Evolutionary conservation across 2,113 vertebrate genomes (phyloP).

Genomic region (Uropsilus gracilis): DNA sequence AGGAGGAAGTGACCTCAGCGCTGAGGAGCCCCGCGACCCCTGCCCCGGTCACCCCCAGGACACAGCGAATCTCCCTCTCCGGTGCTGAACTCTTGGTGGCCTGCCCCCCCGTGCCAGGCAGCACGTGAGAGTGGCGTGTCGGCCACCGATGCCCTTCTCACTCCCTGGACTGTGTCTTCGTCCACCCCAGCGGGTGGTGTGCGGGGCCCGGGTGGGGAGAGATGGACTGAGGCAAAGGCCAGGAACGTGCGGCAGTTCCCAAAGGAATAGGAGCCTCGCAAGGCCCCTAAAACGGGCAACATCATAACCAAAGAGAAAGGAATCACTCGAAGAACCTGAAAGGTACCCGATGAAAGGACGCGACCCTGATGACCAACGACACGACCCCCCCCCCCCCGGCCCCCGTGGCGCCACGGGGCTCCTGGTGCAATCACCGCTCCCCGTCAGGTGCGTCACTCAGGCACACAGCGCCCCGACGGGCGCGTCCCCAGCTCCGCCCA

Average conservation of each 20-base stretch:
- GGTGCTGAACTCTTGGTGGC: too few species aligned
- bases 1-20: constrained; percentile 45
- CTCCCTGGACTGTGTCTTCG: background rate
- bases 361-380: background rate
- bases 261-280: background rate
- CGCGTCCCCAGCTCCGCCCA: fast-evolving
- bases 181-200: background rate
- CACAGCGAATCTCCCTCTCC: too few species aligned
- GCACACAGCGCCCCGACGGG: background rate
- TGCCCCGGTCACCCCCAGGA: too few species aligned
- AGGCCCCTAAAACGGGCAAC: background rate
- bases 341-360: background rate
- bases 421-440: background rate
- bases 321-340: background rate
- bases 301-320: background rate
- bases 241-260: background rate
- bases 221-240: background rate
- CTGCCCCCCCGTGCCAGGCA: too few species aligned
- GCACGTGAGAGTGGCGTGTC: too few species aligned
- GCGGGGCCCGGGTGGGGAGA: background rate
- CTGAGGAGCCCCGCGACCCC: too few species aligned
- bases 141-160: too few species aligned
- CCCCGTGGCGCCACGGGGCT: too few species aligned
- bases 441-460: background rate
- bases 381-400: background rate